These are phyloP conservation scores for Pontoporia blainvillei DNA, from an alignment of 2,113 vertebrate species.

Conservation along the genomic window DNA sequence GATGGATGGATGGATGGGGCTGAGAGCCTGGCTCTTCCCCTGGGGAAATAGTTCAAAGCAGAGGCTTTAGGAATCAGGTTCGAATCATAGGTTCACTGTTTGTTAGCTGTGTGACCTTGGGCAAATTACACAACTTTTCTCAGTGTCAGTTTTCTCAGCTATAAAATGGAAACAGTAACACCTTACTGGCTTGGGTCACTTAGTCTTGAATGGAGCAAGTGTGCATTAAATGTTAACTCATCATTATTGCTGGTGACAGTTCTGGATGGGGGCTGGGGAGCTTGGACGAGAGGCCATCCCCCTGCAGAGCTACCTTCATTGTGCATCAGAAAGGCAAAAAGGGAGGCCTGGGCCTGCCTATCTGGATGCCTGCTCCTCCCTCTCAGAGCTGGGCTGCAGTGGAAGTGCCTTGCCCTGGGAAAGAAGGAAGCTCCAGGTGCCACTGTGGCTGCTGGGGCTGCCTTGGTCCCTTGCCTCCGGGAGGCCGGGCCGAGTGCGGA, in stretches of 20 bases:
- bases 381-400: not conserved
- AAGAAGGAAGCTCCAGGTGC: not conserved
- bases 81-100: not conserved
- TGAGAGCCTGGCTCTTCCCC: not conserved
- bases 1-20: not conserved
- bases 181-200: not conserved
- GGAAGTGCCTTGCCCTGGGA: not conserved
- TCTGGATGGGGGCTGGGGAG: not conserved
- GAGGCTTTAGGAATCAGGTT: not conserved
- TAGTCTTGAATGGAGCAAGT: not conserved
- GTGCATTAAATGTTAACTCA: not conserved
- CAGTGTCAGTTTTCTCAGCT: not conserved
- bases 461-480: not conserved
- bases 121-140: not conserved
- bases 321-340: not conserved
- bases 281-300: not conserved
- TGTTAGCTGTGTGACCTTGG: not conserved
- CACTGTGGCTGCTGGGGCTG: too few relatives aligned
- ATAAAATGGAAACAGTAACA: not conserved
- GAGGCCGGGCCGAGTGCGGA: not conserved
- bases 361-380: not conserved
- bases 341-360: not conserved
- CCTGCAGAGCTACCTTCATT: not conserved
- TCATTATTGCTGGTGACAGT: fast-evolving
- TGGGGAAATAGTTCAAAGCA: not conserved